Conservation (phyloP, 1,140 invertebrate species). For the Nebria ingens region DNA sequence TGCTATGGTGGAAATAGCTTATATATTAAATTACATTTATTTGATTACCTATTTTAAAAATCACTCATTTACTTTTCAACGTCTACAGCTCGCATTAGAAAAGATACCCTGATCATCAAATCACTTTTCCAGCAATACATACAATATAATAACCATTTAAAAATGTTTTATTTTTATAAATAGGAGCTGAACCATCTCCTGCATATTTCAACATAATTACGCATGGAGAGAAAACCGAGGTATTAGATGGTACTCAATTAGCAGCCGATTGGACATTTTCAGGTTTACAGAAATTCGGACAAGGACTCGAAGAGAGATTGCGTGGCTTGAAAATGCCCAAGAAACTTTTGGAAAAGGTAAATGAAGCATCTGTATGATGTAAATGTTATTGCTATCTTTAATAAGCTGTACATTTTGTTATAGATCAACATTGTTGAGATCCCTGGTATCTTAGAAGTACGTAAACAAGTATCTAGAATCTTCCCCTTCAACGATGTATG, state of each 20-base stretch:
- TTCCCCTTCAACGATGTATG: constrained; percentile 94
- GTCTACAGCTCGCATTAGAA: too few species aligned
- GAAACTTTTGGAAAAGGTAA: constrained; percentile 81
- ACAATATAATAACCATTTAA: too few species aligned
- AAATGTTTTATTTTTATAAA: not conserved
- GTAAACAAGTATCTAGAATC: constrained; percentile 82
- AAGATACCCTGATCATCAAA: too few species aligned
- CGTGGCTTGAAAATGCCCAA: constrained; percentile 71
- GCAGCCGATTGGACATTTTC: constrained; percentile 89
- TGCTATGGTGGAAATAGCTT: too few species aligned
- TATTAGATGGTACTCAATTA: constrained; percentile 82
- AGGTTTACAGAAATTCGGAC: constrained; percentile 88
- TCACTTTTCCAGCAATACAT: too few species aligned
- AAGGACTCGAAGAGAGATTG: constrained; percentile 81
- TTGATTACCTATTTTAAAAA: too few species aligned
- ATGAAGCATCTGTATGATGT: constrained; percentile 13
- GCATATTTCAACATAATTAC: constrained; percentile 90
- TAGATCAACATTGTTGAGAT: constrained; percentile 94
- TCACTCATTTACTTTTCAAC: too few species aligned
- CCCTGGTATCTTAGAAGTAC: constrained; percentile 87
- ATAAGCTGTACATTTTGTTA: constrained; percentile 18
- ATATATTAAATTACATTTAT: too few species aligned
- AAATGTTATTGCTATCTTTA: not conserved
- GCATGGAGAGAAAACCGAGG: constrained; percentile 73
- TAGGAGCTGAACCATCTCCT: constrained; percentile 86